Evolutionary conservation across 2,113 vertebrate species (phyloP), one percentile per base, ranked within the genome.

Genomic region (Puma concolor): DNA sequence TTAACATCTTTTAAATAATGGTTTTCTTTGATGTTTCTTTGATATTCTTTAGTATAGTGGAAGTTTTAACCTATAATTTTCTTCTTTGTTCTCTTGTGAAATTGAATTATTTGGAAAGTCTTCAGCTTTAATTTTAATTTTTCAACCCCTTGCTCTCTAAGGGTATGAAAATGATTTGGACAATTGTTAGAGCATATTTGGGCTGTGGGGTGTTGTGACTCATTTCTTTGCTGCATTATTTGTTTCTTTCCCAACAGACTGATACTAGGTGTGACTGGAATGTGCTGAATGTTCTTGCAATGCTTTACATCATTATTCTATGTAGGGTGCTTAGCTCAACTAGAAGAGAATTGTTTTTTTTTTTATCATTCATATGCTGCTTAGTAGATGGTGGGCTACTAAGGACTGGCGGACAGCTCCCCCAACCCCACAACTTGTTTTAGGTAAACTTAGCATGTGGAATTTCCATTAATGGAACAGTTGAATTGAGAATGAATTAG

Each of bases 41-140:
- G 52, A 2, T 88, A 41, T 90, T 83, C 33, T 83, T 95, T 79
- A 50, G 29, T 52, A 33, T 81, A 90, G 31, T 80, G 33, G 50
- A 54, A 76, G 91, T 94, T 90, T 93, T 94, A 92, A 90, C 63
- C 41, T 88, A 1, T 36, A 48, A 71, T 57, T 95, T 66, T 80
- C 19, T 4, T 67, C 25, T 91, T 84, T 19, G 69, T 91, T 93
- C 52, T 91, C 84, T 84, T 84, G 69, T 92, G n/a, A 93, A 86
- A 89, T 74, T 64, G 71, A 94, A 64, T 96, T 91, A 83, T 77
- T 93, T 94, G 31, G 29, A 82, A 77, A 95, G n/a, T 69, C 7
- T 81, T 95, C 67, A 50, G 50, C 33, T 93, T 92, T 92, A 72
- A 79, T 71, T 48, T 69, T 8, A 69, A 64, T 48, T 69, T 79